Conservation (phyloP, 2,113 vertebrate species). For the Physeter macrocephalus region DNA sequence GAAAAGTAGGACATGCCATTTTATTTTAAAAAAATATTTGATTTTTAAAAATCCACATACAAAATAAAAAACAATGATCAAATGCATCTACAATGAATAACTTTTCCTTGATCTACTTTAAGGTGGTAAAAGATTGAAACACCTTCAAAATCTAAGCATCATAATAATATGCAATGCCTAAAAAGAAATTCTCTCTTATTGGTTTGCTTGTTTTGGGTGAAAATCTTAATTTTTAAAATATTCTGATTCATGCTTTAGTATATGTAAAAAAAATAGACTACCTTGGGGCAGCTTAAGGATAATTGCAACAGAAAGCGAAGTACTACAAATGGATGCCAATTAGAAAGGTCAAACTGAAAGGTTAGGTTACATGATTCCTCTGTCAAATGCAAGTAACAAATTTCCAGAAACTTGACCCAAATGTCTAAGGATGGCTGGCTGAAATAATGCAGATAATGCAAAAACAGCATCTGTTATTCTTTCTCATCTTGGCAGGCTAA, state of each 20-base stretch:
- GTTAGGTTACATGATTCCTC: conserved; percentile 72
- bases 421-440: conserved; percentile 75
- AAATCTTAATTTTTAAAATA: conserved; percentile 42
- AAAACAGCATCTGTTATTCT: conserved; percentile 85
- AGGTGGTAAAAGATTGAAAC: neutral
- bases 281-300: conserved; percentile 29
- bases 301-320: conserved; percentile 73
- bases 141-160: neutral
- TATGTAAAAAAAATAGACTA: conserved; percentile 74
- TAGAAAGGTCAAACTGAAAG: conserved; percentile 70
- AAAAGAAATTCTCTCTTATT: neutral
- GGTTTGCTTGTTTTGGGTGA: neutral
- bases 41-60: neutral
- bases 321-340: conserved; percentile 69
- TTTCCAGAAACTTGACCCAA: conserved; percentile 86
- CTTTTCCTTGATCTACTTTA: neutral
- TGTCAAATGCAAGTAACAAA: conserved; percentile 70
- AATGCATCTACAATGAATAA: neutral
- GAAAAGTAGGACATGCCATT: neutral
- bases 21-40: neutral
- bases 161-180: neutral
- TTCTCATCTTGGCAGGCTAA: conserved; percentile 78
- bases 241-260: conserved; percentile 56
- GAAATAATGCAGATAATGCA: conserved; percentile 78
- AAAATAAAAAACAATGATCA: neutral